Percentiles rank a stretch among this genome's conserved stretches.
Conservation (phyloP, 2,888 invertebrate genomes). For the Phaedon cochleariae region DNA sequence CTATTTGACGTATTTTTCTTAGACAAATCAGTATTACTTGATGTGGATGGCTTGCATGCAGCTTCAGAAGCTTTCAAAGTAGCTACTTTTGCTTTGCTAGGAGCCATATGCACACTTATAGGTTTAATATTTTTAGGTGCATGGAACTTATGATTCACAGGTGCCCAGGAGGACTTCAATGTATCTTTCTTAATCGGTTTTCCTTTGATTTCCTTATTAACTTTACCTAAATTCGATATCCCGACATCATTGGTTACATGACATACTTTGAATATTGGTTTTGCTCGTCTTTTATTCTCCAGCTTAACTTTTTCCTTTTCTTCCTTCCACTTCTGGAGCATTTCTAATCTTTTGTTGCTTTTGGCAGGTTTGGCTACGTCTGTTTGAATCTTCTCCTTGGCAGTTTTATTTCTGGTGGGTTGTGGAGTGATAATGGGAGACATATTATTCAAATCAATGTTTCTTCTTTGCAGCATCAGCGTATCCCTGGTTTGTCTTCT, state of each 20-base stretch:
- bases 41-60: neutral
- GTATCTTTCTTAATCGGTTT: conserved; percentile 35
- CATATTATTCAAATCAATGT: conserved; percentile 35
- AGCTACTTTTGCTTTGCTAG: no score
- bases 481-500: conserved; percentile 37
- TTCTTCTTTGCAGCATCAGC: conserved; percentile 30
- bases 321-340: conserved; percentile 52
- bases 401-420: conserved; percentile 9
- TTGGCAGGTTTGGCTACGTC: neutral
- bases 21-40: neutral
- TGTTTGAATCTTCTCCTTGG: neutral
- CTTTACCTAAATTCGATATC: conserved; percentile 44
- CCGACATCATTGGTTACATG: conserved; percentile 40
- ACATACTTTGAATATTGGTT: conserved; percentile 54
- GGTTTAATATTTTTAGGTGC: neutral
- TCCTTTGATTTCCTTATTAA: conserved; percentile 51
- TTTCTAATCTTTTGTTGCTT: conserved; percentile 42
- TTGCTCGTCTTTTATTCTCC: conserved; percentile 44
- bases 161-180: neutral
- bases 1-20: neutral
- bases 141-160: neutral
- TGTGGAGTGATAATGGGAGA: conserved; percentile 35
- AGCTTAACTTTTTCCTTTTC: conserved; percentile 47
- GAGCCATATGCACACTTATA: neutral
- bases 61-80: neutral